Conservation (phyloP, 2,113 vertebrate genomes). For the Lepus timidus region DNA sequence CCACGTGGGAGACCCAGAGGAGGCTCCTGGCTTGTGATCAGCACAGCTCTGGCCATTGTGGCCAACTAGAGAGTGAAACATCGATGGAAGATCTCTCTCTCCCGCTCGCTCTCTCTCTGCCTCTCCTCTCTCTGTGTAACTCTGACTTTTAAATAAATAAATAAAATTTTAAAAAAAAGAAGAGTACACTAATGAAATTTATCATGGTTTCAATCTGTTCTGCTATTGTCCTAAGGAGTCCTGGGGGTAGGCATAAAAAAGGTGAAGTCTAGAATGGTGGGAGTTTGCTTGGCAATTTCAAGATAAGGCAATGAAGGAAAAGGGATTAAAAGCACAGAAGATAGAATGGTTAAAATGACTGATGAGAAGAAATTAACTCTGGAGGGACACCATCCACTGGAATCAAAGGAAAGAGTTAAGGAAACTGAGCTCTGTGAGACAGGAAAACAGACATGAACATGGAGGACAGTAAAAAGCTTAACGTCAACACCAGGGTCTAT, state of each 20-base stretch:
- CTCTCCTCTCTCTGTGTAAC: too few relatives aligned
- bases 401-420: constrained; percentile 41
- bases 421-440: constrained; percentile 16
- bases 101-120: too few relatives aligned
- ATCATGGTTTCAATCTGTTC: constrained; percentile 33
- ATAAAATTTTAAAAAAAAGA: too few relatives aligned
- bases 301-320: background rate
- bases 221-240: background rate
- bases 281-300: constrained; percentile 11
- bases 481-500: background rate
- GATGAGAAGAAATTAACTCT: background rate
- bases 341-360: background rate
- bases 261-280: background rate
- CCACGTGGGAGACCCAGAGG: too few relatives aligned
- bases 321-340: constrained; percentile 32
- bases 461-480: background rate
- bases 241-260: background rate
- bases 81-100: too few relatives aligned
- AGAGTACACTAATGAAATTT: background rate
- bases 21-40: too few relatives aligned
- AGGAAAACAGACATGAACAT: background rate
- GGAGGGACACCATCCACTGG: background rate
- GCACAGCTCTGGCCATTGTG: too few relatives aligned
- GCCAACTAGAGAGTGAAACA: too few relatives aligned
- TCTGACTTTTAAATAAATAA: too few relatives aligned